Conservation (phyloP, 2,113 vertebrate species). For the Tyrannus savana region DNA sequence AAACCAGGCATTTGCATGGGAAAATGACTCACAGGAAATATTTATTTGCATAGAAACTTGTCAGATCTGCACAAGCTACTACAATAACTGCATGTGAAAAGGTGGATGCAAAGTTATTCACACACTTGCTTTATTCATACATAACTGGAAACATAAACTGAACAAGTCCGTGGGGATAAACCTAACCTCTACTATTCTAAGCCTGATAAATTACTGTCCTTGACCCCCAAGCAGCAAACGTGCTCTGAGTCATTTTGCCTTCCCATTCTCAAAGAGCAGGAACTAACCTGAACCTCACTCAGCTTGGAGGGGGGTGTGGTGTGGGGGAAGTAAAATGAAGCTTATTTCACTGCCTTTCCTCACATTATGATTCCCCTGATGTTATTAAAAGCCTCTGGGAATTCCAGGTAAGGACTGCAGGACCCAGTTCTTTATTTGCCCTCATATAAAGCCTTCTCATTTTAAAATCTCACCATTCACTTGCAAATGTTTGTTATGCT, state of each 20-base stretch:
- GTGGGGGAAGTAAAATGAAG: background rate
- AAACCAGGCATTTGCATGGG: constrained; percentile 67
- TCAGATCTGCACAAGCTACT: constrained; percentile 55
- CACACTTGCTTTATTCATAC: constrained; percentile 47
- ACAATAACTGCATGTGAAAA: constrained; percentile 59
- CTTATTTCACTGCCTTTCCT: constrained; percentile 4
- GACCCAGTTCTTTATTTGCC: background rate
- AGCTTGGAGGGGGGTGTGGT: background rate
- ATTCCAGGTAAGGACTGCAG: background rate
- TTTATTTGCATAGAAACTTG: constrained; percentile 64
- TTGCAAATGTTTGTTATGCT: constrained; percentile 25
- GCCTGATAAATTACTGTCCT: background rate
- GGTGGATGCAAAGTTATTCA: constrained; percentile 54
- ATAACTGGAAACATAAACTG: constrained; percentile 46
- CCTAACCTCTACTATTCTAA: constrained; percentile 1
- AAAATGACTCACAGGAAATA: constrained; percentile 70
- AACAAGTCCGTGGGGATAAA: constrained; percentile 9
- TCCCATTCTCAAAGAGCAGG: background rate
- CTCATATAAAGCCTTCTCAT: constrained; percentile 1
- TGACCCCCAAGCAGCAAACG: background rate
- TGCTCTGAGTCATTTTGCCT: constrained; percentile 16
- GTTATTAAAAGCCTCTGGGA: constrained; percentile 24
- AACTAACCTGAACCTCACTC: constrained; percentile 13
- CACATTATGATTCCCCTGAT: background rate
- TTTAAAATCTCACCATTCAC: constrained; percentile 10